Conservation (phyloP, 2,113 vertebrate species). For the Vulpes ferrilata region DNA sequence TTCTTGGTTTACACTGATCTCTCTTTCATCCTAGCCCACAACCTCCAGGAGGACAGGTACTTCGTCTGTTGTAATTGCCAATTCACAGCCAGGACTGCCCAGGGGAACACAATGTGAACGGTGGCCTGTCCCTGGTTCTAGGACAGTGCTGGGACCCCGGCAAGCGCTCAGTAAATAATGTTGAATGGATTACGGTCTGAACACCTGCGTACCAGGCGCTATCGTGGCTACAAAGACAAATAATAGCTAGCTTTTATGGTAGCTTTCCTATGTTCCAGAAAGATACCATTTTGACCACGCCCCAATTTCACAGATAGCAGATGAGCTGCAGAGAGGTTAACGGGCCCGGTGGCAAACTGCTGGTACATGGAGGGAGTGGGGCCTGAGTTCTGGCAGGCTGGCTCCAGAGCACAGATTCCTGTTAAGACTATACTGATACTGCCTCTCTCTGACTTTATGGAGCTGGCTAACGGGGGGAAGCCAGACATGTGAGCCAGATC, state of each 20-base stretch:
- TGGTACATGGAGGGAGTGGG: background rate
- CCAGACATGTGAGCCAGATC: rapidly evolving
- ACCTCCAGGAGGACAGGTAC: background rate
- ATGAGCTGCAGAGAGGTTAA: background rate
- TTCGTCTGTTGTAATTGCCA: background rate
- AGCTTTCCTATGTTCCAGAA: background rate
- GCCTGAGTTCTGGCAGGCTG: background rate
- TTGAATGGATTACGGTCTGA: too few species aligned
- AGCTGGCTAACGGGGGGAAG: background rate
- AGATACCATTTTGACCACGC: rapidly evolving
- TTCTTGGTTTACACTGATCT: background rate
- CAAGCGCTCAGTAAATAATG: background rate
- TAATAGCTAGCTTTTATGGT: background rate
- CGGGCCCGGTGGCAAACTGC: background rate
- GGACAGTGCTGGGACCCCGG: background rate
- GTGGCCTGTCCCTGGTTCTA: background rate
- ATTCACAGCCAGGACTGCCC: background rate
- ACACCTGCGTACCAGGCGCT: background rate
- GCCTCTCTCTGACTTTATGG: background rate
- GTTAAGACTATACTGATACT: too few species aligned
- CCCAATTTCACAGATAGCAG: background rate
- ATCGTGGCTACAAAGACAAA: background rate
- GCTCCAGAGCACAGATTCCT: background rate
- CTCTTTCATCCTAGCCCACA: background rate
- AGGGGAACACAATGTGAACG: background rate